Evolutionary conservation across 1,140 invertebrate species (phyloP).

Genomic region (Neuroterus valhalla): DNA sequence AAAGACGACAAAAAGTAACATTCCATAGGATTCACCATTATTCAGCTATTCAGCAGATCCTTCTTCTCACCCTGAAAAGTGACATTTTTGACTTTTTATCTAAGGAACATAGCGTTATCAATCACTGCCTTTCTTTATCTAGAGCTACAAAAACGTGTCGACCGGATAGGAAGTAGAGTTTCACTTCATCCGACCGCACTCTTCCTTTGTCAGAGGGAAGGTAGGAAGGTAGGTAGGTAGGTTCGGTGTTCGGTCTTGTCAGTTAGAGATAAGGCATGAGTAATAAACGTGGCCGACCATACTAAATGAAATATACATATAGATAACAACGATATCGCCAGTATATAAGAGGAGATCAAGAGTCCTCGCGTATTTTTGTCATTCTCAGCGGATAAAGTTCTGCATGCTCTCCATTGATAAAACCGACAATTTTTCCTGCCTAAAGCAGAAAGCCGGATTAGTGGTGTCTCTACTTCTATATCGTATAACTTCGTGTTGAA

Average conservation of each 20-base stretch:
- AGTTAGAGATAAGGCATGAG: conserved; percentile 16
- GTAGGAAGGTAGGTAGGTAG: not conserved
- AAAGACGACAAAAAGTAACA: not conserved
- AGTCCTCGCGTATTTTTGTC: conserved; percentile 21
- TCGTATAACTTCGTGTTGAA: conserved; percentile 35
- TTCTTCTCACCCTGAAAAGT: not conserved
- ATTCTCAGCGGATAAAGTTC: conserved; percentile 22
- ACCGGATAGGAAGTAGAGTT: conserved; percentile 28
- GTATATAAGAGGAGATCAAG: conserved; percentile 3
- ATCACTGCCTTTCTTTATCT: conserved; percentile 26
- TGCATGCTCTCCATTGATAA: conserved; percentile 36
- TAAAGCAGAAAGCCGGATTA: conserved; percentile 39
- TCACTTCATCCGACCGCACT: conserved; percentile 14
- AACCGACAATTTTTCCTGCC: conserved; percentile 38
- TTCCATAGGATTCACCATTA: not conserved
- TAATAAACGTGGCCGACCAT: conserved; percentile 20
- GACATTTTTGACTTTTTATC: conserved; percentile 7
- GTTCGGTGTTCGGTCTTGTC: conserved; percentile 17
- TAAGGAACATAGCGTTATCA: conserved; percentile 14
- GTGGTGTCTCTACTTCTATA: conserved; percentile 24
- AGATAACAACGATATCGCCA: conserved; percentile 10
- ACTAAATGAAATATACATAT: conserved; percentile 10
- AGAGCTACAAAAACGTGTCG: conserved; percentile 13
- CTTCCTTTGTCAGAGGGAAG: conserved; percentile 23
- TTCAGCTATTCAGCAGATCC: not conserved